Base-by-base conservation (phyloP, 2,888 invertebrate species). In the Epirrita christyi region DNA sequence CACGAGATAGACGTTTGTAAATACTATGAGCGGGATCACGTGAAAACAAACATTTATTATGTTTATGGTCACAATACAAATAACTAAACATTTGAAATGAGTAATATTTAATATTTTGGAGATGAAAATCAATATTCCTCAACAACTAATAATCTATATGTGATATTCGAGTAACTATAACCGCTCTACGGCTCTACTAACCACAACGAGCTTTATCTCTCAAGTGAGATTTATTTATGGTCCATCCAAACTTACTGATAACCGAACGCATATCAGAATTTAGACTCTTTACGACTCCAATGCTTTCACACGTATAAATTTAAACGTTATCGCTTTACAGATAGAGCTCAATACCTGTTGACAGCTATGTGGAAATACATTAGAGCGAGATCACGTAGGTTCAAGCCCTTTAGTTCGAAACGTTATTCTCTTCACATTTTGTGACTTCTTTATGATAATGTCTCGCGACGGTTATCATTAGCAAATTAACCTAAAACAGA, bases 201-300 rank as follows among this genome's bases (percentile, higher is more conserved):
- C 70, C 72, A 72, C 76, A 73, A 73, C 68, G 61, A 59, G 67
- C 71, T 71, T 78, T 85, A 84, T 86, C 84, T 76, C 68, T 70
- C 71, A 74, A 21, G 72, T 76, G 78, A 76, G 78, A 81, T 84
- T 83, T 81, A 82, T 86, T 83, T 82, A 83, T 79, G 75, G 70
- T 67, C 66, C 41, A 45, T 67, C 66, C 41, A 45, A 67, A 68
- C 70, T 71, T 72, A 67, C 71, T 69, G 84, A 86, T 84, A 86
- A 72, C 73, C 72, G 65, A 68, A 66, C 67, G 68, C 66, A 68
- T 80, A 78, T 81, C 77, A 73, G 73, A 68, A 72, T 75, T 72
- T 59, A 64, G 72, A 68, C 70, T 66, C 66, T 70, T 56, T 66
- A 67, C 63, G 65, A 65, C 68, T 63, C 69, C 59, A 63, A 55